These are phyloP conservation scores for Channa argus DNA, from an alignment of 2,113 vertebrate genomes.

Conservation along the genomic window DNA sequence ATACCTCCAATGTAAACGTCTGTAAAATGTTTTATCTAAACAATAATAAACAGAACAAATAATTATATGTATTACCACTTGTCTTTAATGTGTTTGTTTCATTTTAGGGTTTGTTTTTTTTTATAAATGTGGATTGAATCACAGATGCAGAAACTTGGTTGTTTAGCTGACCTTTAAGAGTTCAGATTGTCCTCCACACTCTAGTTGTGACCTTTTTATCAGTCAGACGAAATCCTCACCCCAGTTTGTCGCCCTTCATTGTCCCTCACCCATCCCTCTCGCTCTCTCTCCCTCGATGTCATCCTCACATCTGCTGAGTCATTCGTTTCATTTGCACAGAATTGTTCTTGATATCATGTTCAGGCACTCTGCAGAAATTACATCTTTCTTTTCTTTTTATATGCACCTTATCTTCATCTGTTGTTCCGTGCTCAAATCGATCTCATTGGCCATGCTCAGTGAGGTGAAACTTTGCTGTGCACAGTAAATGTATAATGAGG, in stretches of 20 bases:
- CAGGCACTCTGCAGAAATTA: conserved; percentile 70
- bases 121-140: neutral
- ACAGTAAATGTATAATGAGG: conserved; percentile 24
- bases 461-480: conserved; percentile 11
- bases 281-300: neutral
- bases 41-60: neutral
- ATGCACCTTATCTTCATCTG: neutral
- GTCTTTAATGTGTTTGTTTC: neutral
- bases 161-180: neutral
- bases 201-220: conserved; percentile 30
- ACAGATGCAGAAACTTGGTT: no score
- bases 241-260: conserved; percentile 2
- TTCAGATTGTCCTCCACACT: conserved; percentile 2
- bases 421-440: conserved; percentile 22
- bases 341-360: conserved; percentile 74
- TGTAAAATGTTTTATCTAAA: no score
- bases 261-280: conserved; percentile 18
- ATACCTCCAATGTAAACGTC: no score
- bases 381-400: conserved; percentile 10
- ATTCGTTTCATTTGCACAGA: conserved; percentile 69
- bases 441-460: conserved; percentile 21
- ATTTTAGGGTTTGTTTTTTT: neutral
- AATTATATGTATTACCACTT: neutral
- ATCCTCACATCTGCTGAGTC: conserved; percentile 61
- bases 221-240: conserved; percentile 12